Evolutionary conservation across 2,797 vertebrate species (phyloP), one percentile per base, ranked within the genome.

Genomic region (Amblyopsis hoosieri): DNA sequence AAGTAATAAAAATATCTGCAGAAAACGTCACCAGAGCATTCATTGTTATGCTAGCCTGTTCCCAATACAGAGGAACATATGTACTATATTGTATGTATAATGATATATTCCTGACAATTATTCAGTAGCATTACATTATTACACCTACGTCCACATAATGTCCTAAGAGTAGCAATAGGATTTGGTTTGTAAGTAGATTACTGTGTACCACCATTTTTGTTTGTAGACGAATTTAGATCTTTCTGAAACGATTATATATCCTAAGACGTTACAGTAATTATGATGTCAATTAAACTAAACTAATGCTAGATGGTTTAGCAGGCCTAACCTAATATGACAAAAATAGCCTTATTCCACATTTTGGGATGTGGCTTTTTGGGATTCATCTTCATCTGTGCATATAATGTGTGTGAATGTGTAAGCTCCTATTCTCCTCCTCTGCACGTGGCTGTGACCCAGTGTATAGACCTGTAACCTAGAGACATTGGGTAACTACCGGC

Each of bases 401-500:
- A 23, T 23, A 23, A 23, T 3, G 23, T 42, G 12, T 57, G 45
- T 57, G 37, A 19, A 11, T 54, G 37, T 48, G 23, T 67, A 19
- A 33, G 51, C 65, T 31, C 54, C 15, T 51, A 2, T 54, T 76
- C 56, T 19, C 57, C 47, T 6, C 59, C 47, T 9, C 62, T 64
- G 79, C 56, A 50, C 37, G 65, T 62, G 45, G 51, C 70, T 62
- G 42, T 88, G 79, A 85, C 85, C 78, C 75, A 78, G 67, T 79
- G 73, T 64, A 50, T n/a, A 37, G 57, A 67, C 59, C 70, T 69
- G 71, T 85, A 79, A 87, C 85, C 76, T 74, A 71, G 84, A 80
- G 81, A 88, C 80, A 75, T 81, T 73, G 77, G 80, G 76, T 87
- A 88, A 89, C 80, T 86, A 80, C 84, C 37, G 70, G 74, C 76